phyloP scores from a whole-genome alignment of 2,797 vertebrate species.

The Cynopterus sphinx region DNA sequence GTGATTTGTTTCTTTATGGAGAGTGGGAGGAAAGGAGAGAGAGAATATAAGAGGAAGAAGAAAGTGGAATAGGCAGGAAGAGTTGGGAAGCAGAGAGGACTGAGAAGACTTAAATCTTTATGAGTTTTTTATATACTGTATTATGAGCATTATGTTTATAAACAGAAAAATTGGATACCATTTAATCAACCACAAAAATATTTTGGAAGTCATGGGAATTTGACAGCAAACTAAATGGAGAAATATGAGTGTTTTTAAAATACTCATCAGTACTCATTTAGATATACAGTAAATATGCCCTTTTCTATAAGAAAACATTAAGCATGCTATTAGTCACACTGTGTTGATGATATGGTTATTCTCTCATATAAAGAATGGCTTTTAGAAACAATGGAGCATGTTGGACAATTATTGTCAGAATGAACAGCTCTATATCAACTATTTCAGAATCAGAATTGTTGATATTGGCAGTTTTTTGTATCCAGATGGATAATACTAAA shows the following conservation, averaged over 20 bases:
- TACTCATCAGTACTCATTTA: background rate
- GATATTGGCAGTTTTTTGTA: background rate
- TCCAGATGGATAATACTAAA: conserved; percentile 14
- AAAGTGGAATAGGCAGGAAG: background rate
- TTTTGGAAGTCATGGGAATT: background rate
- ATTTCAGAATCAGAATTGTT: background rate
- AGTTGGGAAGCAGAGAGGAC: background rate
- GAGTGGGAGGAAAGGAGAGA: accelerated
- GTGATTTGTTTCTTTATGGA: background rate
- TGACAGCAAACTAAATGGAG: background rate
- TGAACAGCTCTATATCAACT: background rate
- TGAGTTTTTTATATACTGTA: background rate
- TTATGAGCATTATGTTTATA: background rate
- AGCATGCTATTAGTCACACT: background rate
- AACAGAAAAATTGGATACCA: background rate
- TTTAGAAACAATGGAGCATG: background rate
- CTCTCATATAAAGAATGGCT: background rate
- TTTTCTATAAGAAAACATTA: background rate
- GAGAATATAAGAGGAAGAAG: background rate
- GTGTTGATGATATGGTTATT: background rate
- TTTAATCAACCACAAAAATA: background rate
- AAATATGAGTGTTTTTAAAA: background rate
- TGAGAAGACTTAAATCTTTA: background rate
- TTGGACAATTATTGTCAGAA: background rate
- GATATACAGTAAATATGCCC: background rate